These are phyloP conservation scores for Rhimphoctona megacephalus DNA, from an alignment of 2,888 invertebrate species.

Conservation along the genomic window DNA sequence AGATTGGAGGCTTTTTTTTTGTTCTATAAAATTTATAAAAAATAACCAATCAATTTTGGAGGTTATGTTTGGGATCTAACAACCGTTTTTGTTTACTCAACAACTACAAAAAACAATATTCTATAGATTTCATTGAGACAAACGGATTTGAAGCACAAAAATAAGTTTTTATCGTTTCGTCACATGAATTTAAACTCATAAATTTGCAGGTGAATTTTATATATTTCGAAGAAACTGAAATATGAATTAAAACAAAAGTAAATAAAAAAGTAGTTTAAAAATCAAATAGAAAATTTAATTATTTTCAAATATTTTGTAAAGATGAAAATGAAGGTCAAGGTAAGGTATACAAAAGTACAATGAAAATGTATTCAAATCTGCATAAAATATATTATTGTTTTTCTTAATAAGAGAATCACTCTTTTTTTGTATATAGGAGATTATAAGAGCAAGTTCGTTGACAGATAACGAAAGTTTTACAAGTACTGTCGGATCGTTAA, in stretches of 20 bases:
- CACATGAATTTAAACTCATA: not conserved
- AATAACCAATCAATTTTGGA: not conserved
- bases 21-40: not conserved
- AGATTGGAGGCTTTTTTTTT: not conserved
- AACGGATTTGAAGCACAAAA: not conserved
- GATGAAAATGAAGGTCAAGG: not conserved
- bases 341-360: not conserved
- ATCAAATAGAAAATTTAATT: not conserved
- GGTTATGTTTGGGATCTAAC: not conserved
- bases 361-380: not conserved
- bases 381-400: not conserved
- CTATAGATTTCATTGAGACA: not conserved
- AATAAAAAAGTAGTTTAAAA: no score
- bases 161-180: not conserved
- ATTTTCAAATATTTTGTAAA: not conserved
- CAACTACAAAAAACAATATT: not conserved
- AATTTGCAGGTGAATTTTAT: not conserved
- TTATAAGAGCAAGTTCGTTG: constrained; percentile 10
- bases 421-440: not conserved
- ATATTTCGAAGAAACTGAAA: not conserved
- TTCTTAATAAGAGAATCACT: not conserved
- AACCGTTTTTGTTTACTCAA: not conserved
- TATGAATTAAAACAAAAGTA: not conserved
- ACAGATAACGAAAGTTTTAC: constrained; percentile 28
- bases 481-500: constrained; percentile 54